Evolutionary conservation across 2,888 invertebrate species (phyloP).

Genomic region (Tachina fera): DNA sequence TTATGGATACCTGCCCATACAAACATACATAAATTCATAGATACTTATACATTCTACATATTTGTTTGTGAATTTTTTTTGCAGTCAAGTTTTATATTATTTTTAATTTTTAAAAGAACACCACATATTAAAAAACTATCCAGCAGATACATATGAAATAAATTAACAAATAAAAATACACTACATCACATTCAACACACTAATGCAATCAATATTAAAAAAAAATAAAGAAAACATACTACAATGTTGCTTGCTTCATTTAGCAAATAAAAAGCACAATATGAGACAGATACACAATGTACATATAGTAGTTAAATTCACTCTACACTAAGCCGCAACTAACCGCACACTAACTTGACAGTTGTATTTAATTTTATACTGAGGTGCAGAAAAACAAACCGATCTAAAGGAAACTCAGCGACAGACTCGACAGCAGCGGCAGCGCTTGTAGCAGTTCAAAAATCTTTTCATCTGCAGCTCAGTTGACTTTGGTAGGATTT

Average conservation of each 20-base stretch:
- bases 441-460: slow-evolving; percentile 30
- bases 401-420: slow-evolving; percentile 67
- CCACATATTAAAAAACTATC: neutral
- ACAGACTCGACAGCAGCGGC: slow-evolving; percentile 21
- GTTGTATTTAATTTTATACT: slow-evolving; percentile 66
- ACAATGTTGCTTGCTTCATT: slow-evolving; percentile 57
- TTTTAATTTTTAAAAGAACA: slow-evolving; percentile 41
- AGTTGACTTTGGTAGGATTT: slow-evolving; percentile 65
- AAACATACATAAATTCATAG: neutral
- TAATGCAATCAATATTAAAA: slow-evolving; percentile 52
- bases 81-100: neutral
- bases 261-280: slow-evolving; percentile 33
- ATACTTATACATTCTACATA: neutral
- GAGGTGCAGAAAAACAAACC: slow-evolving; percentile 64
- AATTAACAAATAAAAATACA: slow-evolving; percentile 42
- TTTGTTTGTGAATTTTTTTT: neutral
- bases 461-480: slow-evolving; percentile 64
- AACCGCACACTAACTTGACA: slow-evolving; percentile 71
- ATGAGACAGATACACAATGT: slow-evolving; percentile 30
- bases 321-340: slow-evolving; percentile 70
- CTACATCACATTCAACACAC: slow-evolving; percentile 42
- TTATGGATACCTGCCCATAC: neutral
- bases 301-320: slow-evolving; percentile 55
- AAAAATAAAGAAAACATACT: slow-evolving; percentile 7
- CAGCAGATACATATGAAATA: slow-evolving; percentile 27